Evolutionary conservation across 2,888 invertebrate genomes (phyloP), one percentile per base, ranked within the genome.

Genomic region (Mythimna lalbum): DNA sequence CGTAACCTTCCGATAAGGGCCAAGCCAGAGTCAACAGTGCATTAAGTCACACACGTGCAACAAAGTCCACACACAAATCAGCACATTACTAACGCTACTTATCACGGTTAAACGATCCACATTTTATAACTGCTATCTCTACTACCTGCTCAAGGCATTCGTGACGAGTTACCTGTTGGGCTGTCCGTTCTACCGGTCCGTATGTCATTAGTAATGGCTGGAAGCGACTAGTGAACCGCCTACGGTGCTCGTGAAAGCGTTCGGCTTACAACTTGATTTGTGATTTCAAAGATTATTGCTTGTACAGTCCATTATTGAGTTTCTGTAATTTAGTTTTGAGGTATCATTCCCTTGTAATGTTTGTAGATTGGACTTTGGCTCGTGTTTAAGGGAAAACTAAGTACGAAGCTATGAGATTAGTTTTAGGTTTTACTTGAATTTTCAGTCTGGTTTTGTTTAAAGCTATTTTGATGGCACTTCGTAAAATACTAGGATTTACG

Each of bases 231-330:
- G 89, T 86, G 88, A 89, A 88, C 92, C 94, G 93, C 95, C 95
- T 94, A 95, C 95, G 89, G 88, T 88, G 88, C 86, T 93, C 93
- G 92, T 94, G 94, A 95, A 95, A 94, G 92, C 92, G 89, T 91
- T 91, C 91, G 89, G 91, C 93, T 93, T 92, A 93, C 93, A 91
- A 92, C 92, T 94, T 95, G 95, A 95, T 95, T 95, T 95, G 95
- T 95, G 93, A 94, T 95, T 93, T 90, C 92, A 87, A 92, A 95
- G 91, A 93, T 94, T 94, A 95, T 93, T 93, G 90, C 92, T 88
- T 87, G 89, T 90, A 90, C 89, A 90, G 87, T 87, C 91, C 86
- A 92, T 92, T 93, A 93, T 91, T 87, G 88, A 85, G 88, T 90
- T 90, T 88, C 88, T 89, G 91, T 93, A 92, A 93, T 93, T 93